These are phyloP conservation scores for Fragum sueziense DNA, from an alignment of 2,888 invertebrate genomes.

Conservation along the genomic window DNA sequence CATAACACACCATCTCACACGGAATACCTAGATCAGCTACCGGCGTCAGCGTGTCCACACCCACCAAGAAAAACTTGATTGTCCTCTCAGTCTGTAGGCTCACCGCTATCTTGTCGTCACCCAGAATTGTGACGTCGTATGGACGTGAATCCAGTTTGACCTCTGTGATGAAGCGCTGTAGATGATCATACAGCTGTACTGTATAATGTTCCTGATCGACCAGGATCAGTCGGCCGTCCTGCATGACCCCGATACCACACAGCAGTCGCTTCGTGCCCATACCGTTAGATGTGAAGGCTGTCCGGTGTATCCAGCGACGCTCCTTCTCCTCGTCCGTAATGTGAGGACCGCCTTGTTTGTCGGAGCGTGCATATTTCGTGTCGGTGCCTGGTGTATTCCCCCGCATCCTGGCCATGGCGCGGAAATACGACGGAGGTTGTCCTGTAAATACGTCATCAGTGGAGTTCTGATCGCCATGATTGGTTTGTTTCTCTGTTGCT, in stretches of 20 bases:
- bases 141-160: slow-evolving; percentile 57
- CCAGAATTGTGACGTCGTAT: slow-evolving; percentile 49
- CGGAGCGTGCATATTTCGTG: neutral
- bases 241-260: slow-evolving; percentile 44
- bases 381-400: neutral
- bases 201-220: slow-evolving; percentile 59
- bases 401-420: neutral
- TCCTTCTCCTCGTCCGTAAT: slow-evolving; percentile 42
- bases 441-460: neutral
- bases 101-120: slow-evolving; percentile 54
- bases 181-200: slow-evolving; percentile 47
- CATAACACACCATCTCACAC: slow-evolving; percentile 59
- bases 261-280: slow-evolving; percentile 49
- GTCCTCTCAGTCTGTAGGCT: slow-evolving; percentile 58
- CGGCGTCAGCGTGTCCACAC: slow-evolving; percentile 43
- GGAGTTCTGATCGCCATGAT: neutral
- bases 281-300: slow-evolving; percentile 49
- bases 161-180: slow-evolving; percentile 40
- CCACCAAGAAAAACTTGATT: slow-evolving; percentile 50
- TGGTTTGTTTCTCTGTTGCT: neutral
- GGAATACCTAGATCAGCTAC: slow-evolving; percentile 60
- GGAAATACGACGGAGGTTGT: neutral
- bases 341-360: neutral
- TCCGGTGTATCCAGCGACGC: slow-evolving; percentile 51
- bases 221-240: slow-evolving; percentile 50